Evolutionary conservation across 1,140 invertebrate genomes (phyloP), one percentile per base, ranked within the genome.

Genomic region (Drosophila oshimai): DNA sequence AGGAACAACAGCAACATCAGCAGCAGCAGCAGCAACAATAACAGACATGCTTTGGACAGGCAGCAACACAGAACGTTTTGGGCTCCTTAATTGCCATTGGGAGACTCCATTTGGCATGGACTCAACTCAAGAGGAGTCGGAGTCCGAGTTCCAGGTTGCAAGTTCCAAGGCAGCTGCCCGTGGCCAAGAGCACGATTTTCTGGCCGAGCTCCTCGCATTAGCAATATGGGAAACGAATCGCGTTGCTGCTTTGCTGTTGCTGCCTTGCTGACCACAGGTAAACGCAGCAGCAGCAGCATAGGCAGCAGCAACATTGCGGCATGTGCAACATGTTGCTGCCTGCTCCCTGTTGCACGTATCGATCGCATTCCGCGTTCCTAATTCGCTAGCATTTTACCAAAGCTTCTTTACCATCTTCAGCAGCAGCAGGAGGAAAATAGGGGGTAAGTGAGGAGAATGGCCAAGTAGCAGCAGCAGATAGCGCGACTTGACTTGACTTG

Each of bases 151-250:
- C 15, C 42, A 31, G 17, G 44, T 46, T 46, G 26, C 28, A 47
- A 60, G 47, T 45, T 45, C n/a, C 39, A 34, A 31, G 26, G 15
- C 45, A 57, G 33, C 37, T 37, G 49, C 44, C 47, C 68, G 55
- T 57, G 62, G 76, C 74, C 62, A 45, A 51, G 44, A 64, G 62
- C 78, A 78, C 83, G 78, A 79, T 46, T 86, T 76, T 80, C 50
- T 39, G 49, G 33, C 29, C 37, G 29, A 42, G 26, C 45, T 45
- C 47, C 42, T 50, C 50, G 50, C 84, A 88, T 88, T 88, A 76
- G 83, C 83, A 88, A 89, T 89, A 89, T 89, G 86, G 86, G 79
- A 87, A 89, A 81, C 86, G 86, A 89, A 89, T 89, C 76, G 86
- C 41, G 60, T 34, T 20, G n/a, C 28, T 29, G 41, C n/a, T n/a